A percentile compares a stretch with the other conserved stretches of the same genome.
Evolutionary conservation across 2,113 vertebrate species (phyloP).

Genomic region (Sprattus sprattus): DNA sequence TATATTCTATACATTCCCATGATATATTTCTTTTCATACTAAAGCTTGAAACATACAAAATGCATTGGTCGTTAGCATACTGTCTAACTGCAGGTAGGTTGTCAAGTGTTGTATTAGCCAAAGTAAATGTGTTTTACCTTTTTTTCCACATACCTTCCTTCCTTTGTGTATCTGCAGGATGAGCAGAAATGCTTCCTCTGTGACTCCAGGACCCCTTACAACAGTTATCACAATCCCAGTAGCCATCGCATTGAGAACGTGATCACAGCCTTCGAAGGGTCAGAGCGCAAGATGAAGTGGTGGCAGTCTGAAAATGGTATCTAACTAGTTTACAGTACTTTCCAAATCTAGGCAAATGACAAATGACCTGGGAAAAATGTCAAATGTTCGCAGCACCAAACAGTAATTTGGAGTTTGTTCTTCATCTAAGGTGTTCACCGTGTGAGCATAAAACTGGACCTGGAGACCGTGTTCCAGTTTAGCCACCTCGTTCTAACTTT

Average conservation of each 20-base stretch:
- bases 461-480: slow-evolving; percentile 87
- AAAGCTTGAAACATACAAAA: neutral
- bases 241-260: slow-evolving; percentile 83
- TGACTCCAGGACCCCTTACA: slow-evolving; percentile 78
- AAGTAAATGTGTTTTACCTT: neutral
- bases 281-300: slow-evolving; percentile 78
- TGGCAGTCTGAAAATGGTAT: slow-evolving; percentile 90
- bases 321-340: neutral
- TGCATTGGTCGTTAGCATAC: neutral
- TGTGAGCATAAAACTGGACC: slow-evolving; percentile 83
- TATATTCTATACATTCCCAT: neutral
- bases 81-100: neutral
- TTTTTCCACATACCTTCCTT: neutral
- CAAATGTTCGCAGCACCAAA: neutral
- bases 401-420: neutral
- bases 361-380: neutral
- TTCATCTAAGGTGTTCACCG: slow-evolving; percentile 74
- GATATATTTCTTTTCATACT: neutral
- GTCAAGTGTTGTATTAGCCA: neutral
- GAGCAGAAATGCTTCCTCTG: slow-evolving; percentile 85
- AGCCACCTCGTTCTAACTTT: slow-evolving; percentile 89
- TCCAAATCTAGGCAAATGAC: neutral
- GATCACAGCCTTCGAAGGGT: slow-evolving; percentile 76
- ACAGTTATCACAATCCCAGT: slow-evolving; percentile 66
- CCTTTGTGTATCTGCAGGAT: slow-evolving; percentile 65